Base-by-base conservation (phyloP, 2,888 invertebrate species). In the Bibio marci region DNA sequence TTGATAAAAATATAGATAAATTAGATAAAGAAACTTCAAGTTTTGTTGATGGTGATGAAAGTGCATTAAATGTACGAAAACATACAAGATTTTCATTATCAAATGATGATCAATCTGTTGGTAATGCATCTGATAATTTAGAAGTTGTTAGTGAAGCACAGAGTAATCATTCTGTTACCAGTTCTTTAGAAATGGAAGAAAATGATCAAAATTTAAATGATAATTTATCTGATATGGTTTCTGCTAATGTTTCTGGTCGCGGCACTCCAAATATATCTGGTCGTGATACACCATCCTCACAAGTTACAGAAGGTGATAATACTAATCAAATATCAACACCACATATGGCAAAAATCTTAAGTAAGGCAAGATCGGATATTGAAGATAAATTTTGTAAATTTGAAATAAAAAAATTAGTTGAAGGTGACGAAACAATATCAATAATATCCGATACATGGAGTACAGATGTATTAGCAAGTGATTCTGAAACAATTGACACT, bases 361-460 rank as follows among this genome's bases (percentile, higher is more conserved):
- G 72, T 38, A 85, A 87, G 59, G 85, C 87, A 25, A 70, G 91
- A 3, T 91, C 90, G 41, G 95, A 97, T 52, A 90, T 97, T 42
- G 94, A 95, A 50, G 97, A 97, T 50, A 91, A 94, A 58, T 97
- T 97, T 67, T 94, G 95, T 58, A 94, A 95, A 64, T 97, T 97
- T 60, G 94, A 94, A 58, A 87, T 97, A 27, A 90, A 85, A 60
- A 77, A 78, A 53, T 58, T 78, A 39, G 56, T 73, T 47, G 73
- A 73, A 62, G 86, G 85, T 2, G 95, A 95, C 59, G 97, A 97
- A 63, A 92, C 92, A 1, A 81, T 92, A 49, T 95, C 94, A 28
- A 79, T 95, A 53, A 92, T 97, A 49, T 92, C 92, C 35, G 97
- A 98, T 59, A 94, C 94, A 1, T 97, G 97, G 97, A 92, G 92